These are phyloP conservation scores for Enteromius mattozi DNA, from an alignment of 2,797 vertebrate species.

Conservation along the genomic window DNA sequence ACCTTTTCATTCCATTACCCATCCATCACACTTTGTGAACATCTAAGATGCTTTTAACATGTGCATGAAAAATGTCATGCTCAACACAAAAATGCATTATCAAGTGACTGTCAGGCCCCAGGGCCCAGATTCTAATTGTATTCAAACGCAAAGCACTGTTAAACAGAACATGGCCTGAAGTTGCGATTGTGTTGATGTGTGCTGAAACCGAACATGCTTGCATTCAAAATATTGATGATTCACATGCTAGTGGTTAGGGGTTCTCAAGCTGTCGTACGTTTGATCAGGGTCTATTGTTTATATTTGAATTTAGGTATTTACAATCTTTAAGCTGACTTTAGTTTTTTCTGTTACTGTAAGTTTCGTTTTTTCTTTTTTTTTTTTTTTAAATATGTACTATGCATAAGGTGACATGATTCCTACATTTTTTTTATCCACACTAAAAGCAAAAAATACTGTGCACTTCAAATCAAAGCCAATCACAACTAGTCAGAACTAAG, in stretches of 20 bases:
- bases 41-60: conserved; percentile 42
- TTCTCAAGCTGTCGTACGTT: not conserved
- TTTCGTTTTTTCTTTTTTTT: not conserved
- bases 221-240: conserved; percentile 1
- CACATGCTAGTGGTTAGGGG: not conserved
- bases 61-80: conserved; percentile 15
- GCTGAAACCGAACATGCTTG: not conserved
- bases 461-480: not conserved
- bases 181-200: not conserved
- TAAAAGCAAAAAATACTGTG: not conserved
- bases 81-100: conserved; percentile 15
- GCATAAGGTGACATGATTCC: not conserved
- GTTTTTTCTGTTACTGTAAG: not conserved
- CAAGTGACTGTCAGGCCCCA: not conserved
- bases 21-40: conserved; percentile 22
- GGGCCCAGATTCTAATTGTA: not conserved
- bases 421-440: not conserved
- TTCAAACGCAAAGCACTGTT: not conserved
- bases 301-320: not conserved
- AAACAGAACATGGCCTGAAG: conserved; percentile 23
- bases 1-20: conserved; percentile 31
- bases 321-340: not conserved
- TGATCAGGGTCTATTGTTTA: not conserved
- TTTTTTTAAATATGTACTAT: not conserved
- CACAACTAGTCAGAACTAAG: not conserved